Percentiles rank a stretch among this genome's conserved stretches.
Conservation (phyloP, 1,140 invertebrate genomes). For the Apis florea region DNA sequence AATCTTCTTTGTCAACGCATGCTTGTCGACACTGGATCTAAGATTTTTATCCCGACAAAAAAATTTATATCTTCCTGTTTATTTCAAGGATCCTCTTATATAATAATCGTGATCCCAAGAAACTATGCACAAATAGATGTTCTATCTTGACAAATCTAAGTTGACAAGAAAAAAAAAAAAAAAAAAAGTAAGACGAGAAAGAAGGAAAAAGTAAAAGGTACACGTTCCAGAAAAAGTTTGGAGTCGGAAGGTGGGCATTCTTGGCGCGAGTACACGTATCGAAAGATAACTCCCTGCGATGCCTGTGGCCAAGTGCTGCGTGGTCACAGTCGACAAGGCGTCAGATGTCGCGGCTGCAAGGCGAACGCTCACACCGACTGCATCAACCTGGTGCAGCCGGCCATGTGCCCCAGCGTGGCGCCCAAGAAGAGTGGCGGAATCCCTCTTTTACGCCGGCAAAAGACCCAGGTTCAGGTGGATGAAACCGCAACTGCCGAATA, state of each 20-base stretch:
- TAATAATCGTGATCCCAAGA: too few relatives aligned
- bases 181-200: neutral
- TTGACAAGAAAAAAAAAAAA: too few relatives aligned
- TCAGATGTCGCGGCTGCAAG: constrained; percentile 94
- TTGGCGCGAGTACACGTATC: constrained; percentile 96
- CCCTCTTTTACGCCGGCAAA: constrained; percentile 91
- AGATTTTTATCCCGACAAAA: too few relatives aligned
- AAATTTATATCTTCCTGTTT: too few relatives aligned
- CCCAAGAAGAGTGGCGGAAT: constrained; percentile 89
- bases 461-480: constrained; percentile 81
- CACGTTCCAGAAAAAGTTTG: constrained; percentile 86
- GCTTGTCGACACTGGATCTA: too few relatives aligned
- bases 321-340: constrained; percentile 95
- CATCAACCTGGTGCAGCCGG: constrained; percentile 74
- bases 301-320: constrained; percentile 94
- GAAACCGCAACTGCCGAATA: constrained; percentile 71
- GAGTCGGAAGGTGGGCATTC: constrained; percentile 87
- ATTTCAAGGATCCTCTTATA: too few relatives aligned
- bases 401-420: constrained; percentile 72
- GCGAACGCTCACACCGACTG: constrained; percentile 95
- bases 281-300: constrained; percentile 97
- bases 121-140: too few relatives aligned
- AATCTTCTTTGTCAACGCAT: too few relatives aligned
- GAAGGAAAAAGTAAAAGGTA: neutral
- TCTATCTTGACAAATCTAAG: too few relatives aligned